phyloP scores from a whole-genome alignment of 2,797 vertebrate genomes.

The Heteromormyrus szaboi region DNA sequence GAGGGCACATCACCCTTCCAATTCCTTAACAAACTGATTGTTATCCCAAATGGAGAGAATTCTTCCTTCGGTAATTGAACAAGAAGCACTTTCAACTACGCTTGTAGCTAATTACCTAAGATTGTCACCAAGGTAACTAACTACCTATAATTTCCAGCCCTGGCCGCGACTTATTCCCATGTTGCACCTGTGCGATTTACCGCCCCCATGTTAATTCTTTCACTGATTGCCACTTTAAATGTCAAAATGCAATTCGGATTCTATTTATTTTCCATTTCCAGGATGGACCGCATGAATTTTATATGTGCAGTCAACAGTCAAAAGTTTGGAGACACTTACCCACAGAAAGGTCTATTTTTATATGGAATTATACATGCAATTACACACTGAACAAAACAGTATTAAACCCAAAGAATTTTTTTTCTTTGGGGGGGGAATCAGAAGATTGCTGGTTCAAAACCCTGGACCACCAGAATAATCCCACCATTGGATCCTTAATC shows the following conservation, averaged over 20 bases:
- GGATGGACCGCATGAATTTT: neutral
- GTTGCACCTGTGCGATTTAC: neutral
- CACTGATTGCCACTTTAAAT: neutral
- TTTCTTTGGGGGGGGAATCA: neutral
- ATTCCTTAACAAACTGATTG: neutral
- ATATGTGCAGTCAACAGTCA: neutral
- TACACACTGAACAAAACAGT: neutral
- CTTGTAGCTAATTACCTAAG: neutral
- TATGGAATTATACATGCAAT: neutral
- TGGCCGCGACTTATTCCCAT: neutral
- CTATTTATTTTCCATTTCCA: neutral
- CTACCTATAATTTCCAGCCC: neutral
- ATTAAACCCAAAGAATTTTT: neutral
- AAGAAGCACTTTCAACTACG: neutral
- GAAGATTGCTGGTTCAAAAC: neutral
- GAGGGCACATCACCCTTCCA: neutral
- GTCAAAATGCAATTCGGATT: neutral
- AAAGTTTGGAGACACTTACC: neutral
- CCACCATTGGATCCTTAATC: neutral
- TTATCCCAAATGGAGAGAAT: neutral
- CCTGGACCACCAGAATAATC: neutral
- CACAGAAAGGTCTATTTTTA: neutral
- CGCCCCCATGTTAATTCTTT: neutral
- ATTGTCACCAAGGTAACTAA: slow-evolving; percentile 15
- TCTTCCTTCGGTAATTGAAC: neutral